Evolutionary conservation across 2,888 invertebrate genomes (phyloP).

Genomic region (Trachelus stipa): DNA sequence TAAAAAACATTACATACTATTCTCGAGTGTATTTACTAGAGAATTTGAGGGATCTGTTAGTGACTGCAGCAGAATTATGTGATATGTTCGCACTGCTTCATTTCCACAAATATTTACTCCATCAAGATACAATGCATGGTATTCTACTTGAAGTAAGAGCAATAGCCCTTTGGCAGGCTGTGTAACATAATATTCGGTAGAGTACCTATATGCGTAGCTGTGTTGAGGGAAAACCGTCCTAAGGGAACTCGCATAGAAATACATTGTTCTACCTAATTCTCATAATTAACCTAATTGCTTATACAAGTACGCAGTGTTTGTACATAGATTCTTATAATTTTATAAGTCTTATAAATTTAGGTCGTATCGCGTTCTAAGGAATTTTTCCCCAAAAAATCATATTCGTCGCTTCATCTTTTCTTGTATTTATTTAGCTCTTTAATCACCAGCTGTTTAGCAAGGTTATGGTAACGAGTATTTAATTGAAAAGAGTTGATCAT

Average conservation of each 20-base stretch:
- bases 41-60: neutral
- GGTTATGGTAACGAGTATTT: no score
- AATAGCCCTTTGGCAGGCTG: neutral
- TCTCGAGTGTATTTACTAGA: neutral
- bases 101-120: neutral
- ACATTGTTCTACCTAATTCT: conserved; percentile 13
- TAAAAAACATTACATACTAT: neutral
- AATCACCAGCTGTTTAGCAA: no score
- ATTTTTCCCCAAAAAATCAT: no score
- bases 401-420: no score
- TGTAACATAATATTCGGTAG: neutral
- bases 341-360: conserved; percentile 28
- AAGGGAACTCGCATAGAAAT: neutral
- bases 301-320: conserved; percentile 26
- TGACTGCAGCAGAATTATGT: neutral
- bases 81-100: neutral
- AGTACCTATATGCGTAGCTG: neutral
- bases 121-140: neutral
- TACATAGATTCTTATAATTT: no score
- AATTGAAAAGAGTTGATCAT: no score
- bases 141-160: neutral
- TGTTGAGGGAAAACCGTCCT: neutral
- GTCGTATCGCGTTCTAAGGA: conserved; percentile 14
- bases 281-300: conserved; percentile 54
- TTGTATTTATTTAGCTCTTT: no score